Percentiles rank a stretch among this genome's conserved stretches.
These are phyloP conservation scores for Sinotaia quadrata DNA, from an alignment of 2,888 invertebrate species.

Conservation along the genomic window DNA sequence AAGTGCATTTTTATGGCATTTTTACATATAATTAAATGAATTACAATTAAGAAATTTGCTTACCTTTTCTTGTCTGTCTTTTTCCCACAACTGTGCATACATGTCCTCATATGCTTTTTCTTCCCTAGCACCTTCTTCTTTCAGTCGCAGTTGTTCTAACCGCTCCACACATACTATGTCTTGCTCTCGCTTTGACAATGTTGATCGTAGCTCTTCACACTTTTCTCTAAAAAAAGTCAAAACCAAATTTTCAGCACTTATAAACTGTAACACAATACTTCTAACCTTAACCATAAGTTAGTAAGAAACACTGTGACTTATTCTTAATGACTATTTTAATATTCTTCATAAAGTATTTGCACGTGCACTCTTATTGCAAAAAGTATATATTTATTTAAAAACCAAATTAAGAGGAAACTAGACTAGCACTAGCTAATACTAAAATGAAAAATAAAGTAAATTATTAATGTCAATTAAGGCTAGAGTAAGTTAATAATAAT, in stretches of 20 bases:
- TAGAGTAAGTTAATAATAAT: too few relatives aligned
- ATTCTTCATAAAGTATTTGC: too few relatives aligned
- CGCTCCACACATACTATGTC: conserved; percentile 69
- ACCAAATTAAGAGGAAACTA: too few relatives aligned
- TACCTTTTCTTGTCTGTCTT: conserved; percentile 68
- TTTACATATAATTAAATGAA: too few relatives aligned
- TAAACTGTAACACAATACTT: background rate
- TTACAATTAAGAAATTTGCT: background rate
- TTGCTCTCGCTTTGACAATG: conserved; percentile 67
- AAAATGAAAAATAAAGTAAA: too few relatives aligned
- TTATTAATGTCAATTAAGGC: too few relatives aligned
- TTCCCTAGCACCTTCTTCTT: conserved; percentile 53
- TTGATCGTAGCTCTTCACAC: conserved; percentile 70
- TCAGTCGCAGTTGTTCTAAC: conserved; percentile 58
- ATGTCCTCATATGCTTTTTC: conserved; percentile 62
- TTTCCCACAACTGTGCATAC: conserved; percentile 70
- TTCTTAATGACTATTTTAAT: too few relatives aligned
- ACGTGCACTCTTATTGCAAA: too few relatives aligned
- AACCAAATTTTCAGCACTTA: too few relatives aligned
- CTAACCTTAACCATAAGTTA: background rate
- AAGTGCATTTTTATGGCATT: too few relatives aligned
- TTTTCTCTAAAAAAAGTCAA: conserved; percentile 60
- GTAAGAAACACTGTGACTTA: background rate
- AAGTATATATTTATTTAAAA: too few relatives aligned
- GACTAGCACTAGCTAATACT: too few relatives aligned